Conservation (phyloP, 2,797 vertebrate genomes). For the Lacerta viridis region DNA sequence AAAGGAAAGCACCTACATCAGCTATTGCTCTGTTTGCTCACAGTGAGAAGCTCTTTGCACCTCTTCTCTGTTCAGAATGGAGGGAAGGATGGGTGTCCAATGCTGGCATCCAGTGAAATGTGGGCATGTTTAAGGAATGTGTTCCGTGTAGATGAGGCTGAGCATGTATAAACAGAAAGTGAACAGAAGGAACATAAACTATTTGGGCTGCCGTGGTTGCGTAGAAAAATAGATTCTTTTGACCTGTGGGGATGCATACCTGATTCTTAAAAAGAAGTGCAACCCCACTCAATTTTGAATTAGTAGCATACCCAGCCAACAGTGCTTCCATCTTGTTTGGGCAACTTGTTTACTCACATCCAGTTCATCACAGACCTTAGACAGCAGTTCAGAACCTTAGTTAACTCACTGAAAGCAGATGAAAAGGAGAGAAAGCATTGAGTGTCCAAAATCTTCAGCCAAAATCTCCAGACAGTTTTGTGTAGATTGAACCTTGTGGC, state of each 20-base stretch:
- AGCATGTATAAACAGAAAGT: too few species aligned
- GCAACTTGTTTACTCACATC: background rate
- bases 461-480: background rate
- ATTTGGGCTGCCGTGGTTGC: too few species aligned
- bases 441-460: background rate
- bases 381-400: background rate
- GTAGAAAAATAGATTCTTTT: too few species aligned
- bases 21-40: too few species aligned
- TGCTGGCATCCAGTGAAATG: too few species aligned
- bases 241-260: background rate
- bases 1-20: too few species aligned
- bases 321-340: background rate
- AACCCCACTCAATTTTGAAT: background rate
- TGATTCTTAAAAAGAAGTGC: background rate
- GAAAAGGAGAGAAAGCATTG: background rate
- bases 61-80: too few species aligned
- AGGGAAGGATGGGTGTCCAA: too few species aligned
- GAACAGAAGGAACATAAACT: too few species aligned
- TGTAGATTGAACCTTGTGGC: background rate
- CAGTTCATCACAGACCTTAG: background rate
- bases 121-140: too few species aligned
- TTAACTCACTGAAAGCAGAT: background rate
- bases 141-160: too few species aligned
- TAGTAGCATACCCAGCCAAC: background rate
- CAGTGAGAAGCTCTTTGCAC: too few species aligned